phyloP scores from a whole-genome alignment of 2,888 invertebrate genomes.

The Lasioglossum leucozonium region DNA sequence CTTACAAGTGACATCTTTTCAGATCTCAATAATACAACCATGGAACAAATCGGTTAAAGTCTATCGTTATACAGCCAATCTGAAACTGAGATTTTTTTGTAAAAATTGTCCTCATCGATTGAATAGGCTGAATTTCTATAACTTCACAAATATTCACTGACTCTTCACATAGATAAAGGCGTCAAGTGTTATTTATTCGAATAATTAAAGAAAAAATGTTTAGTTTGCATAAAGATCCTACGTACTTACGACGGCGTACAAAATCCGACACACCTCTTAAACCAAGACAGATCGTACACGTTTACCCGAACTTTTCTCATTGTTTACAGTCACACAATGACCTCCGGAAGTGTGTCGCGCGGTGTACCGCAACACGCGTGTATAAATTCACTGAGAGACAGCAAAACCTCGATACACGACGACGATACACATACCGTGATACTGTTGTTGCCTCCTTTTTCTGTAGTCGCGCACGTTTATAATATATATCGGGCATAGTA shows the following conservation, averaged over 20 bases:
- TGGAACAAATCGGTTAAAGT: too few relatives aligned
- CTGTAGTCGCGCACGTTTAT: not conserved
- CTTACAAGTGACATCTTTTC: too few relatives aligned
- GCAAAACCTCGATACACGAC: not conserved
- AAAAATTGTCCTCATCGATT: too few relatives aligned
- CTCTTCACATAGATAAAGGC: too few relatives aligned
- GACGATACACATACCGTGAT: not conserved
- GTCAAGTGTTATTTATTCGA: too few relatives aligned
- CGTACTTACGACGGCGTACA: not conserved
- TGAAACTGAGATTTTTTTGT: too few relatives aligned
- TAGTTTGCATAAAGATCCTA: too few relatives aligned
- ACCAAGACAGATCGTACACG: not conserved
- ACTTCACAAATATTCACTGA: too few relatives aligned
- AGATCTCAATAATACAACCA: too few relatives aligned
- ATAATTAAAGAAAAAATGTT: too few relatives aligned
- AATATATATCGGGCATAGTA: not conserved
- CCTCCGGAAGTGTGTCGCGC: not conserved
- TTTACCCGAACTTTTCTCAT: not conserved
- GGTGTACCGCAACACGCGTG: not conserved
- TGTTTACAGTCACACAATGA: not conserved
- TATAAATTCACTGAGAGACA: not conserved
- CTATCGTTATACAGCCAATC: too few relatives aligned
- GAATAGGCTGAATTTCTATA: too few relatives aligned
- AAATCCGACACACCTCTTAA: not conserved
- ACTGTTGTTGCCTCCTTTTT: not conserved